Evolutionary conservation across 2,113 vertebrate genomes (phyloP).

Genomic region (Platycercus adscitus): DNA sequence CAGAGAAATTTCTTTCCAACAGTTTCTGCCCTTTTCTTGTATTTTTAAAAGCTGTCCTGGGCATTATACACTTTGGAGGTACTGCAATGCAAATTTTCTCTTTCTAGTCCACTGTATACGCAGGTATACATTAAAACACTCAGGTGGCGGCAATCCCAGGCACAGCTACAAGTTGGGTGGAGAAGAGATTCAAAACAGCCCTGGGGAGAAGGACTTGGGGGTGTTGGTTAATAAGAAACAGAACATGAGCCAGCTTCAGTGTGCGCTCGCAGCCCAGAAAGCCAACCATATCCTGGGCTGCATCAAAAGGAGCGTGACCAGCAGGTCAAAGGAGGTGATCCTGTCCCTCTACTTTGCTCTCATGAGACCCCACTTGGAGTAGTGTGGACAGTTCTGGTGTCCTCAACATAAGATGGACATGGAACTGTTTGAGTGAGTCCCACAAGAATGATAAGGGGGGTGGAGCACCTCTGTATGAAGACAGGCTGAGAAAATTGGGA

Average conservation of each 20-base stretch:
- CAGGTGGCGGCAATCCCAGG: not conserved
- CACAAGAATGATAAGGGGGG: too few relatives aligned
- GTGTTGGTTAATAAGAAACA: too few relatives aligned
- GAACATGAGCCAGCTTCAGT: too few relatives aligned
- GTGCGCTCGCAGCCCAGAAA: not conserved
- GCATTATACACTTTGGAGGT: not conserved
- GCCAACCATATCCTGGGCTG: not conserved
- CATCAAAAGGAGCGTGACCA: not conserved
- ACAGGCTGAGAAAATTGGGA: too few relatives aligned
- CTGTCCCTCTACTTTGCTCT: not conserved
- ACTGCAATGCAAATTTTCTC: not conserved
- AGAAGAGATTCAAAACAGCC: not conserved
- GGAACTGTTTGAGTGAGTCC: too few relatives aligned
- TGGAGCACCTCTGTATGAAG: too few relatives aligned
- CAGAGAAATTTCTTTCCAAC: not conserved
- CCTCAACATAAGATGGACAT: too few relatives aligned
- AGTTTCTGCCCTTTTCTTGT: not conserved
- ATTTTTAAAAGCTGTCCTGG: not conserved
- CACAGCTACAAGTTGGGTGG: not conserved
- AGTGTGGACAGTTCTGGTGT: too few relatives aligned
- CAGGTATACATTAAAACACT: not conserved
- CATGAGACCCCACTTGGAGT: too few relatives aligned
- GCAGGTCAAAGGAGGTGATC: not conserved
- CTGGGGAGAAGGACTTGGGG: too few relatives aligned
- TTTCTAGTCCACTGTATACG: not conserved